These are phyloP conservation scores for Aricia artaxerxes DNA, from an alignment of 2,888 invertebrate genomes.

Conservation along the genomic window DNA sequence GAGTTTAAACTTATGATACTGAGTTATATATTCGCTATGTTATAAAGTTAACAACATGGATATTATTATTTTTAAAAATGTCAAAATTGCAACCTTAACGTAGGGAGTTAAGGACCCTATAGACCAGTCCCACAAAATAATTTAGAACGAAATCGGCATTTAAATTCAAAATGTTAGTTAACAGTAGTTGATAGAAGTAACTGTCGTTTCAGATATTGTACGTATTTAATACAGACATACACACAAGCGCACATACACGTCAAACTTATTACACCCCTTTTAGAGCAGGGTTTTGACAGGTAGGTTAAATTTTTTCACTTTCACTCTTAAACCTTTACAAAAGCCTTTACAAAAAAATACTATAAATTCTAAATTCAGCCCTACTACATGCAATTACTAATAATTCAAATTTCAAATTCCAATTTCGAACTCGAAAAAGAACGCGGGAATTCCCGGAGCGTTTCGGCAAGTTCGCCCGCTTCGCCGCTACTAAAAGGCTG, in stretches of 20 bases:
- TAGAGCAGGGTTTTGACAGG: background rate
- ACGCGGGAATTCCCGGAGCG: slow-evolving; percentile 18
- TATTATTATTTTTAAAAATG: too few species aligned
- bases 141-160: too few species aligned
- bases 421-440: background rate
- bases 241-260: background rate
- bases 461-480: slow-evolving; percentile 47
- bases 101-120: too few species aligned
- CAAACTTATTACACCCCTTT: background rate
- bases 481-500: slow-evolving; percentile 61
- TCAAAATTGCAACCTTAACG: too few species aligned
- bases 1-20: background rate
- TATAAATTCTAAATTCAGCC: background rate
- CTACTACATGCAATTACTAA: background rate
- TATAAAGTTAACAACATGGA: too few species aligned
- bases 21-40: background rate
- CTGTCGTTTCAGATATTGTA: too few species aligned
- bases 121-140: too few species aligned
- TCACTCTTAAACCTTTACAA: background rate
- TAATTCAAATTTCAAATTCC: background rate
- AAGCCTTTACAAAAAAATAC: background rate
- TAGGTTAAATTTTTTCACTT: background rate
- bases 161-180: too few species aligned
- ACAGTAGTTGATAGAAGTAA: too few species aligned
- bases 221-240: background rate